A percentile compares a stretch with the other conserved stretches of the same genome.
phyloP scores from a whole-genome alignment of 2,797 vertebrate genomes.

The Spinibarbus caldwelli region DNA sequence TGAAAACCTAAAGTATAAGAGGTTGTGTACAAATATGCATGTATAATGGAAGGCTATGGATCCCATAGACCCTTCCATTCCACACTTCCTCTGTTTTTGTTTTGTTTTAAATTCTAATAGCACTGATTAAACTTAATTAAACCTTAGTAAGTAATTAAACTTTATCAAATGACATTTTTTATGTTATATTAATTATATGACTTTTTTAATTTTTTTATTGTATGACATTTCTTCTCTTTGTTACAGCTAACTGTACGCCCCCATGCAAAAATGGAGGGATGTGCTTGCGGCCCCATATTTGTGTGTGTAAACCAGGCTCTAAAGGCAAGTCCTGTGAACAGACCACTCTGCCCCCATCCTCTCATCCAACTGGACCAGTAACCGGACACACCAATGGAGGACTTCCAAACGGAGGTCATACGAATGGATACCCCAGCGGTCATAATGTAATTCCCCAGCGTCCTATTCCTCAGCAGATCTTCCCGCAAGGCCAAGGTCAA shows the following conservation, averaged over 20 bases:
- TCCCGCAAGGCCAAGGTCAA: constrained; percentile 67
- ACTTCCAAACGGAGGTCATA: constrained; percentile 60
- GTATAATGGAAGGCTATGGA: no score
- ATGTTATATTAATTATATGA: not conserved
- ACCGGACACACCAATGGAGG: constrained; percentile 67
- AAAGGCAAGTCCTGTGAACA: constrained; percentile 90
- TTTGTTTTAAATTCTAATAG: not conserved
- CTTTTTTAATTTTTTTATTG: no score
- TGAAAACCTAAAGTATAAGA: no score
- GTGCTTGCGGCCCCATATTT: constrained; percentile 94
- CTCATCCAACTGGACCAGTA: constrained; percentile 73
- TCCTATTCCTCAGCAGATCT: constrained; percentile 86
- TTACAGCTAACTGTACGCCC: constrained; percentile 90
- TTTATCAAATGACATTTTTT: not conserved
- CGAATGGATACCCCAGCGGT: constrained; percentile 68
- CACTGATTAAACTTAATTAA: no score
- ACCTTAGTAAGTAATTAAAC: not conserved
- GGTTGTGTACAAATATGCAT: no score
- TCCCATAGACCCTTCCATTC: no score
- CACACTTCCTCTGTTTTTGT: no score
- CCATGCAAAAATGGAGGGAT: constrained; percentile 96
- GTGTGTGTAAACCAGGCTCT: constrained; percentile 93
- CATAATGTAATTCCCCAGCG: constrained; percentile 76
- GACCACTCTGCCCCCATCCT: constrained; percentile 68
- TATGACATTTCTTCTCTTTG: not conserved